Conservation (phyloP, 2,797 vertebrate species). For the Myotis findleyi region DNA sequence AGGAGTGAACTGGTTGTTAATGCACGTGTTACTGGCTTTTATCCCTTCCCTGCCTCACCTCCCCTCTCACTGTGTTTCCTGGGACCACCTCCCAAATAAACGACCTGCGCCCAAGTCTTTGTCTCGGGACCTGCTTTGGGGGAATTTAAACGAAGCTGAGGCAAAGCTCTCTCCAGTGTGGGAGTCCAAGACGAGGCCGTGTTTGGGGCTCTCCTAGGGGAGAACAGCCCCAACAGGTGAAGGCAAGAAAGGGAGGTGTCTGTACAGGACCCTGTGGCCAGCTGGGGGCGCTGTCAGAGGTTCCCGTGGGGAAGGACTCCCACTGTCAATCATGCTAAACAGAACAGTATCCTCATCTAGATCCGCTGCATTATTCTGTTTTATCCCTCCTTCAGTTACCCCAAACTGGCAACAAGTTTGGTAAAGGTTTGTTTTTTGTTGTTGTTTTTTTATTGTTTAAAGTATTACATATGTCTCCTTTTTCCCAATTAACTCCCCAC, state of each 20-base stretch:
- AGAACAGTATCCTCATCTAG: not conserved
- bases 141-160: not conserved
- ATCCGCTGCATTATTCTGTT: not conserved
- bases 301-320: not conserved
- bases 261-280: not conserved
- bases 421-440: not conserved
- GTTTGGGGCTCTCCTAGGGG: not conserved
- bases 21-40: not conserved
- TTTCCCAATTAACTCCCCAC: no score
- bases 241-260: not conserved
- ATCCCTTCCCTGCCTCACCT: not conserved
- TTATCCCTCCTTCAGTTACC: not conserved
- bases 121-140: not conserved
- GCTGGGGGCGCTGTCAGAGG: no score
- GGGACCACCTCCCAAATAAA: not conserved
- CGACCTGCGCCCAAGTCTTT: not conserved
- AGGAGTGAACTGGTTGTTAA: not conserved
- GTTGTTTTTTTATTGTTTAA: not conserved
- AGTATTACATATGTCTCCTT: no score
- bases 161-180: not conserved
- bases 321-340: not conserved
- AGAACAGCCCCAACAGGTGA: not conserved
- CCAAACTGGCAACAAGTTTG: not conserved
- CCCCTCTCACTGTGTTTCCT: not conserved
- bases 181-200: fast-evolving